Percentiles rank a stretch among this genome's conserved stretches.
Conservation (phyloP, 2,797 vertebrate species). For the Chrysolophus pictus region DNA sequence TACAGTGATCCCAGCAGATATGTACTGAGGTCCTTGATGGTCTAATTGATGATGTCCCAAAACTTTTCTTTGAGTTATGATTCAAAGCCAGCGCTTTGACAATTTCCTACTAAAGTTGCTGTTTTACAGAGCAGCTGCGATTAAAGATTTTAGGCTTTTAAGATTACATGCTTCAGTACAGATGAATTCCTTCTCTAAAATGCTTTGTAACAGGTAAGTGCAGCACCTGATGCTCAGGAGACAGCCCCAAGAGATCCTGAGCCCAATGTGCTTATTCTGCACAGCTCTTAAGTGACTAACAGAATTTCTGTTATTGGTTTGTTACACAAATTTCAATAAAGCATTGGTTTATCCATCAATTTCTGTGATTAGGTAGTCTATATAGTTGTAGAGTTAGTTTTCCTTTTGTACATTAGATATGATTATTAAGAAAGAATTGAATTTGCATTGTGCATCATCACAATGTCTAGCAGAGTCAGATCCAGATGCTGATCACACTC, state of each 20-base stretch:
- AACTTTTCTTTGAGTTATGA: background rate
- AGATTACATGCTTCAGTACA: background rate
- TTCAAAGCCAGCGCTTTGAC: background rate
- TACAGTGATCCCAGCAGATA: background rate
- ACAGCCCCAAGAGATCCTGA: background rate
- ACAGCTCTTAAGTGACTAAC: background rate
- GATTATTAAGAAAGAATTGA: background rate
- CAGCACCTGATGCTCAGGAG: background rate
- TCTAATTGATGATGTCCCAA: background rate
- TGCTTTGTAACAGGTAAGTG: background rate
- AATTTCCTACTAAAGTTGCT: background rate
- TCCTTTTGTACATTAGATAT: background rate
- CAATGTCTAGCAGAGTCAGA: background rate
- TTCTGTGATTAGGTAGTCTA: background rate
- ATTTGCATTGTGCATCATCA: rapidly evolving
- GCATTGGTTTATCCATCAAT: background rate
- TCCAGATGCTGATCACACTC: background rate
- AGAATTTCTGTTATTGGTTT: background rate
- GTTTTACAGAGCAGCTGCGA: background rate
- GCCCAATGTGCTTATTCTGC: background rate
- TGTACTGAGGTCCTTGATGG: background rate
- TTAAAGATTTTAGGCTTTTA: background rate
- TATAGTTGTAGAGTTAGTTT: background rate
- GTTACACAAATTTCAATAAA: background rate
- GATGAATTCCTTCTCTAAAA: background rate